Percentiles rank a stretch among this genome's conserved stretches.
phyloP scores from a whole-genome alignment of 2,888 invertebrate genomes.

The Drosophila flavopinicola region DNA sequence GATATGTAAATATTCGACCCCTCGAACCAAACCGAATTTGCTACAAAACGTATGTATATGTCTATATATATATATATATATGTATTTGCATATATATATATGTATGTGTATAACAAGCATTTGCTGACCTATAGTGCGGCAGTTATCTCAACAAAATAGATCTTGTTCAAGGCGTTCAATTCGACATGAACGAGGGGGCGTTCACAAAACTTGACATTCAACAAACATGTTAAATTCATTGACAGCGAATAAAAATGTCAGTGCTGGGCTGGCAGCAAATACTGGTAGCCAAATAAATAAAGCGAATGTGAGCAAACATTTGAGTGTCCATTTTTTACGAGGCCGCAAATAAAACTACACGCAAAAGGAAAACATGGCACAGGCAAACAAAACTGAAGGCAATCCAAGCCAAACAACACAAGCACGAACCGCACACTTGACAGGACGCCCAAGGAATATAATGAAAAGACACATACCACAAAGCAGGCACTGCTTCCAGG shows the following conservation, averaged over 20 bases:
- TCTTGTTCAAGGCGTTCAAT: constrained; percentile 26
- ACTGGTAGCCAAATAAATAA: constrained; percentile 63
- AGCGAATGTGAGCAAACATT: constrained; percentile 63
- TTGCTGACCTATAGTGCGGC: constrained; percentile 1
- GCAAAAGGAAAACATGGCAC: constrained; percentile 55
- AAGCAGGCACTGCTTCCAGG: constrained; percentile 1
- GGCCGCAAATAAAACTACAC: constrained; percentile 68
- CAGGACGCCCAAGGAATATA: constrained; percentile 66
- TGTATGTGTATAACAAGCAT: neutral
- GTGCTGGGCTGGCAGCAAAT: constrained; percentile 56
- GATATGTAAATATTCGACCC: constrained; percentile 33
- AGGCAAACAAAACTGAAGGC: constrained; percentile 59
- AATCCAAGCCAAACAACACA: constrained; percentile 39
- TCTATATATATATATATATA: too few species aligned
- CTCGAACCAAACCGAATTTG: constrained; percentile 9
- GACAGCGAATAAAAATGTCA: constrained; percentile 83
- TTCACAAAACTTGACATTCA: constrained; percentile 40
- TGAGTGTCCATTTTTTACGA: constrained; percentile 74
- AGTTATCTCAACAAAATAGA: constrained; percentile 17
- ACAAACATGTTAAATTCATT: constrained; percentile 77
- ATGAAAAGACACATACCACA: constrained; percentile 49
- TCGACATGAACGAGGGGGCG: too few species aligned
- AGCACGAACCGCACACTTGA: constrained; percentile 60
- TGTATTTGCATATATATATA: too few species aligned
- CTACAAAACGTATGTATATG: constrained; percentile 2